A percentile compares a stretch with the other conserved stretches of the same genome.
Conservation (phyloP, 1,140 invertebrate species). For the Papilio glaucus region DNA sequence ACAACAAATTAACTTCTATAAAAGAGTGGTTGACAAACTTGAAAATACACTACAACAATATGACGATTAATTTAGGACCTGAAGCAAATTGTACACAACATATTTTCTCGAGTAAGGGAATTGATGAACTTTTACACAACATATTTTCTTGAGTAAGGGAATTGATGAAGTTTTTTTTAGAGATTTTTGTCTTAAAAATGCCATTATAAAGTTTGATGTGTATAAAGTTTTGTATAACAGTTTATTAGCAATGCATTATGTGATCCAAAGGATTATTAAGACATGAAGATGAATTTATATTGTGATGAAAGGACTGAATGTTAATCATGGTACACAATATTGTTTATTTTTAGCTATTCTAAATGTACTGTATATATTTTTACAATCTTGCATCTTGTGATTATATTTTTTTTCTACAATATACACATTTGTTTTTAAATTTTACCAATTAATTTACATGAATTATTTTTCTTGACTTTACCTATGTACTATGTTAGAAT, state of each 20-base stretch:
- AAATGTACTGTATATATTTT: constrained; percentile 68
- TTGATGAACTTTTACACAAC: constrained; percentile 36
- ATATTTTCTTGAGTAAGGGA: constrained; percentile 29
- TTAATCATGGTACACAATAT: constrained; percentile 54
- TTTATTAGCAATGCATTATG: constrained; percentile 49
- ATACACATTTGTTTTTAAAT: constrained; percentile 63
- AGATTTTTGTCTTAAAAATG: constrained; percentile 26
- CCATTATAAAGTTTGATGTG: constrained; percentile 33
- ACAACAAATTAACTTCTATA: constrained; percentile 96
- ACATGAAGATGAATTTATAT: constrained; percentile 62
- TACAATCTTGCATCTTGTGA: constrained; percentile 54
- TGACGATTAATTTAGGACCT: constrained; percentile 60
- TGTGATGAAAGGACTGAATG: constrained; percentile 77
- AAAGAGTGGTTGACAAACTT: constrained; percentile 89
- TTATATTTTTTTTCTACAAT: constrained; percentile 65
- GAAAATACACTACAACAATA: constrained; percentile 75
- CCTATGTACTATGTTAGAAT: constrained; percentile 68
- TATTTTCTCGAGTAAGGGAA: constrained; percentile 33
- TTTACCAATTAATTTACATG: constrained; percentile 63
- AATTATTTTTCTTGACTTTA: constrained; percentile 69
- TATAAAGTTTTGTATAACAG: constrained; percentile 30
- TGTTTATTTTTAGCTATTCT: constrained; percentile 60
- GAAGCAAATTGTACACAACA: constrained; percentile 24
- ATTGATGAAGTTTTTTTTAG: constrained; percentile 39
- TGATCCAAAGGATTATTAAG: constrained; percentile 68